These are phyloP conservation scores for Lepus townsendii DNA, from an alignment of 2,797 vertebrate species.

Conservation along the genomic window DNA sequence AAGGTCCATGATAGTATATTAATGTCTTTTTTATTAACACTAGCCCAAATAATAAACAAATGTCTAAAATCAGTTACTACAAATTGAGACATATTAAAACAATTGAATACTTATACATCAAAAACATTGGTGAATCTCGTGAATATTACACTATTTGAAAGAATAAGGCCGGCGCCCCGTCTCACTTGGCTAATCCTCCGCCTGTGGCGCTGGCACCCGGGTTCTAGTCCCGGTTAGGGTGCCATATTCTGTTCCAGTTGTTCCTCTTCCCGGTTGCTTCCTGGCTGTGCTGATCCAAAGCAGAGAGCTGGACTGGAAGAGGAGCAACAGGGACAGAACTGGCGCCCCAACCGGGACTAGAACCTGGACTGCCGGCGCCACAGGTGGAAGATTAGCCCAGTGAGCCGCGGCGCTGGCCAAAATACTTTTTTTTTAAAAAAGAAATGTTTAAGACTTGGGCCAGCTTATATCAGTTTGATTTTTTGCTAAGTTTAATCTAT, in stretches of 20 bases:
- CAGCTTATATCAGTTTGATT: slow-evolving; percentile 31
- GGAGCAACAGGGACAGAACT: too few relatives aligned
- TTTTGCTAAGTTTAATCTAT: slow-evolving; percentile 58
- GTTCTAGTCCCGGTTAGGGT: too few relatives aligned
- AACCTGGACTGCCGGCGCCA: too few relatives aligned
- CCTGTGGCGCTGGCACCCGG: too few relatives aligned
- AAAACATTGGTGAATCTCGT: background rate
- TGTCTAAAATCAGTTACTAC: background rate
- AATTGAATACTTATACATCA: background rate
- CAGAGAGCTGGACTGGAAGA: too few relatives aligned
- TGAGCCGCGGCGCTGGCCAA: too few relatives aligned
- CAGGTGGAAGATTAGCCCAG: too few relatives aligned
- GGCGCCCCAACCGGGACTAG: too few relatives aligned
- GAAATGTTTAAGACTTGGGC: slow-evolving; percentile 43
- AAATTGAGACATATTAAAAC: background rate
- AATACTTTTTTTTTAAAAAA: background rate
- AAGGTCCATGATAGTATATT: background rate
- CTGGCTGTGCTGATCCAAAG: too few relatives aligned
- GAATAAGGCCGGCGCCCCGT: background rate
- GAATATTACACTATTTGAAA: background rate
- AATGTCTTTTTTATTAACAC: background rate
- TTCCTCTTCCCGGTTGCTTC: too few relatives aligned
- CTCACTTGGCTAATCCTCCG: too few relatives aligned
- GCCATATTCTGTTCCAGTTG: too few relatives aligned
- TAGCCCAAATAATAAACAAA: background rate